phyloP scores from a whole-genome alignment of 1,140 invertebrate genomes.

The Drosophila oshimai region DNA sequence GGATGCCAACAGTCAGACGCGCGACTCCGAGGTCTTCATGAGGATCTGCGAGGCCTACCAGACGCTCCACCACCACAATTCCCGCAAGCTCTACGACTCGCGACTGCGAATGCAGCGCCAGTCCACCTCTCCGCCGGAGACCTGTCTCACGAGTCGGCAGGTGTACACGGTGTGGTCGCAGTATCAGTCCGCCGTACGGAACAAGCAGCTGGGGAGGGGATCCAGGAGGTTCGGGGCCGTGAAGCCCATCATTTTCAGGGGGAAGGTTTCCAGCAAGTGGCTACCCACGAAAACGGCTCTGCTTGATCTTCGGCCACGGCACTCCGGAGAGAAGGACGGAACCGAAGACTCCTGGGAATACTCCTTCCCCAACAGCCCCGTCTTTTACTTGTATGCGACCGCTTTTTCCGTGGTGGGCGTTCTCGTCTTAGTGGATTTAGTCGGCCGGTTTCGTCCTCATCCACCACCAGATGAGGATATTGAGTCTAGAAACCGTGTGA shows the following conservation, averaged over 20 bases:
- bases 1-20: slow-evolving; percentile 10
- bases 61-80: slow-evolving; percentile 15
- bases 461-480: not conserved
- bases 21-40: slow-evolving; percentile 42
- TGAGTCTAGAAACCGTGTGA: not conserved
- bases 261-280: not conserved
- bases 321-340: not conserved
- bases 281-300: not conserved
- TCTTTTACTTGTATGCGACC: not conserved
- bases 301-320: not conserved
- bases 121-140: not conserved
- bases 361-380: not conserved
- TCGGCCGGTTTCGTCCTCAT: not conserved
- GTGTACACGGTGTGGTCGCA: slow-evolving; percentile 35
- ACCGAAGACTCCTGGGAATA: not conserved
- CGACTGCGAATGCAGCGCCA: not conserved
- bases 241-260: not conserved
- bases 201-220: slow-evolving; percentile 30
- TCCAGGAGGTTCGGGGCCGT: not conserved
- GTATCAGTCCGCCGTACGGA: slow-evolving; percentile 28
- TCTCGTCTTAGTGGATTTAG: not conserved
- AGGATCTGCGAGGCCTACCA: slow-evolving; percentile 57
- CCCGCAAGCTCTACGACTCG: slow-evolving; percentile 18
- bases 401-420: not conserved
- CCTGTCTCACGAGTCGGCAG: not conserved